phyloP scores from a whole-genome alignment of 2,113 vertebrate species.

The Pluvialis apricaria region DNA sequence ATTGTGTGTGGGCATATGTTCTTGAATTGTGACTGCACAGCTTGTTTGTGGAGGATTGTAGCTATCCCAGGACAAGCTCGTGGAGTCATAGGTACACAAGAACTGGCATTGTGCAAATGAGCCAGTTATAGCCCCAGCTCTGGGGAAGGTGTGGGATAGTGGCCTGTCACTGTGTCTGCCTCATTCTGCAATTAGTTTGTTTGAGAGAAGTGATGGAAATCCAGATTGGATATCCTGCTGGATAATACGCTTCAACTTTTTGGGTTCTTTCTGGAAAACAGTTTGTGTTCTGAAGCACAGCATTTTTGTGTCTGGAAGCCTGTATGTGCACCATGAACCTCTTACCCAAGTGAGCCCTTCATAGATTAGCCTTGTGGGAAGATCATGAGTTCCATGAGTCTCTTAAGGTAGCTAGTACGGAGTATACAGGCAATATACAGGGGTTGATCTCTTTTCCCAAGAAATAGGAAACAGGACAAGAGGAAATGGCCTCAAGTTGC shows the following conservation, averaged over 20 bases:
- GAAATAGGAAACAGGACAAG: background rate
- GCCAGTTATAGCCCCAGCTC: background rate
- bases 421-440: background rate
- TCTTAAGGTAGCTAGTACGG: background rate
- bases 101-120: background rate
- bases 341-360: background rate
- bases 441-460: background rate
- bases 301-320: background rate
- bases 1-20: background rate
- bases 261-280: background rate
- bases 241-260: background rate
- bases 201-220: background rate
- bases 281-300: background rate
- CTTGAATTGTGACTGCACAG: background rate
- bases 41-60: constrained; percentile 11
- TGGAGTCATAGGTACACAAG: background rate
- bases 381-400: fast-evolving
- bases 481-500: background rate
- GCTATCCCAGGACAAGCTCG: background rate
- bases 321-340: background rate
- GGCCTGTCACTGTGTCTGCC: background rate
- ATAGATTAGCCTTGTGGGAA: background rate
- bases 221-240: background rate
- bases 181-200: background rate
- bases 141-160: background rate